Percentiles rank a stretch among this genome's conserved stretches.
These are phyloP conservation scores for Hydraecia micacea DNA, from an alignment of 2,888 invertebrate species.

Conservation along the genomic window DNA sequence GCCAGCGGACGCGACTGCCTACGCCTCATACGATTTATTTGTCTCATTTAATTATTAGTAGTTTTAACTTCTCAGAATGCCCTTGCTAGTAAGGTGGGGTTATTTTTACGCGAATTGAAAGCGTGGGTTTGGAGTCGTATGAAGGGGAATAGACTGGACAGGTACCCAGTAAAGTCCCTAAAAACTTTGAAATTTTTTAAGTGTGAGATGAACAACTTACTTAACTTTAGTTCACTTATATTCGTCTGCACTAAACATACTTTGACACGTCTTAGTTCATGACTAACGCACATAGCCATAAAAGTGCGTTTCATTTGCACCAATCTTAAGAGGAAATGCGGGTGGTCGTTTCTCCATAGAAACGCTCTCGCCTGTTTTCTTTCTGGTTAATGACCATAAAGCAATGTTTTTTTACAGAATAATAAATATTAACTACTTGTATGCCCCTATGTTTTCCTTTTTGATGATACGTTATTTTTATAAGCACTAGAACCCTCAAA, in stretches of 20 bases:
- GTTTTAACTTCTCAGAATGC: constrained; percentile 47
- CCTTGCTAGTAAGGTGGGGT: constrained; percentile 12
- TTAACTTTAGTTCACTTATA: background rate
- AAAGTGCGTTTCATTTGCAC: background rate
- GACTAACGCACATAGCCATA: background rate
- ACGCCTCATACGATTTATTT: constrained; percentile 64
- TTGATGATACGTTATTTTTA: too few species aligned
- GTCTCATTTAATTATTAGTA: constrained; percentile 60
- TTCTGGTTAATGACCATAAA: too few species aligned
- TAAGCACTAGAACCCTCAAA: too few species aligned
- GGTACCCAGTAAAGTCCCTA: background rate
- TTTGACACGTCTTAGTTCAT: background rate
- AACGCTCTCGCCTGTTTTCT: too few species aligned
- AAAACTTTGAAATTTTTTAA: background rate
- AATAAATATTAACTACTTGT: too few species aligned
- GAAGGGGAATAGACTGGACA: background rate
- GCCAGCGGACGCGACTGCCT: constrained; percentile 66
- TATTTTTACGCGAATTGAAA: constrained; percentile 17
- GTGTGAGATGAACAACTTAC: background rate
- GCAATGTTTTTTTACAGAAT: too few species aligned
- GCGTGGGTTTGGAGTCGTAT: background rate
- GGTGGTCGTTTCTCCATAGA: too few species aligned
- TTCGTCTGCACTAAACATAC: background rate
- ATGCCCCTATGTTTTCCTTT: too few species aligned
- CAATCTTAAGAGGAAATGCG: background rate